phyloP scores from a whole-genome alignment of 2,888 invertebrate genomes.

The Epinotia demarniana region DNA sequence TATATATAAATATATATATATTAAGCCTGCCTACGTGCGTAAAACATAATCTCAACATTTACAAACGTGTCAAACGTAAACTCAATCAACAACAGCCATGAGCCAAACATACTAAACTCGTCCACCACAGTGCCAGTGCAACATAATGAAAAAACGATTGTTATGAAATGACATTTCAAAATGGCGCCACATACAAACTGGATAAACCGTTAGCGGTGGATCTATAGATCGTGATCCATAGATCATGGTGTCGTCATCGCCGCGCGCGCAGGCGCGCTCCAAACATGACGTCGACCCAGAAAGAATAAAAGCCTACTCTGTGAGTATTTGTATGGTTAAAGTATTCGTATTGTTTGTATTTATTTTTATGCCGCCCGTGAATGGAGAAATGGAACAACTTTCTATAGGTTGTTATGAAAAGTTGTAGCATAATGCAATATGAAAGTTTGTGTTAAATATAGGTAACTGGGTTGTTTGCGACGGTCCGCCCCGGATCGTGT shows the following conservation, averaged over 20 bases:
- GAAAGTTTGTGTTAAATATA: conserved; percentile 37
- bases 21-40: background rate
- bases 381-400: conserved; percentile 41
- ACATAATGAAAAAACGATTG: conserved; percentile 34
- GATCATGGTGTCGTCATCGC: conserved; percentile 83
- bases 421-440: conserved; percentile 34
- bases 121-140: conserved; percentile 26
- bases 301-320: conserved; percentile 80
- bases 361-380: conserved; percentile 26
- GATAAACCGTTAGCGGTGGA: conserved; percentile 61
- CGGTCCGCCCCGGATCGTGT: conserved; percentile 8
- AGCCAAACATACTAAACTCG: conserved; percentile 7
- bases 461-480: conserved; percentile 39
- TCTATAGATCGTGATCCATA: conserved; percentile 73
- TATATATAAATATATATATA: background rate
- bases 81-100: conserved; percentile 29
- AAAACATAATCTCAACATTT: background rate
- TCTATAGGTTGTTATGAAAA: conserved; percentile 38
- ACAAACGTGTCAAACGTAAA: background rate
- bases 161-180: conserved; percentile 48
- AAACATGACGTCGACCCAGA: conserved; percentile 80
- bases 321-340: conserved; percentile 63
- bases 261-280: conserved; percentile 78
- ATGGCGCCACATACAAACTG: conserved; percentile 51
- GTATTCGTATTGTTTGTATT: conserved; percentile 14